phyloP scores from a whole-genome alignment of 2,797 vertebrate genomes.

The Acrocephalus scirpaceus region DNA sequence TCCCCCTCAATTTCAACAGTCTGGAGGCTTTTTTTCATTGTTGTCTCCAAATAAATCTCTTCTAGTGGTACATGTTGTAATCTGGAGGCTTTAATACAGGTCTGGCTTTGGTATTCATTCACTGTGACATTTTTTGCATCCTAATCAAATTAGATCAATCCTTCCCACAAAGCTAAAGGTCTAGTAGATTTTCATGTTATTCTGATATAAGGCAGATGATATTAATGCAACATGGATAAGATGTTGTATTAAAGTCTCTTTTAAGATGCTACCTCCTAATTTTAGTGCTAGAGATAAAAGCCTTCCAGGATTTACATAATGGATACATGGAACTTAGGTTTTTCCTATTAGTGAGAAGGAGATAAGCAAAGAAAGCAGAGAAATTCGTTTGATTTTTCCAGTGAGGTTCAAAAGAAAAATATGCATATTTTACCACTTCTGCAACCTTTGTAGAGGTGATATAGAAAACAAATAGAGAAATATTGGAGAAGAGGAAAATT shows the following conservation, averaged over 20 bases:
- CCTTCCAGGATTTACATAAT: conserved; percentile 22
- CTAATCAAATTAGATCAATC: conserved; percentile 17
- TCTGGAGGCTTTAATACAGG: not conserved
- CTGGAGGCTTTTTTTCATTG: conserved; percentile 9
- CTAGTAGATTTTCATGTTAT: not conserved
- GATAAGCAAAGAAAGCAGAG: not conserved
- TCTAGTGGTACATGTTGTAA: not conserved
- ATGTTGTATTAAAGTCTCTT: conserved; percentile 5
- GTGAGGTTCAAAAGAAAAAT: conserved; percentile 2
- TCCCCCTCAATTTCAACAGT: conserved; percentile 4
- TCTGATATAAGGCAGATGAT: not conserved
- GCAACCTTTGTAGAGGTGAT: not conserved
- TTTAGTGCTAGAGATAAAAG: conserved; percentile 37
- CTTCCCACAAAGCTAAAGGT: not conserved
- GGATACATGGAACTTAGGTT: not conserved
- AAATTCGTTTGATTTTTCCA: not conserved
- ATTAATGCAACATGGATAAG: not conserved
- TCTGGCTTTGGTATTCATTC: conserved; percentile 6
- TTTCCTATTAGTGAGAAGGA: not conserved
- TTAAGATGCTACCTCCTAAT: conserved; percentile 3
- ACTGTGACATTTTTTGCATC: not conserved
- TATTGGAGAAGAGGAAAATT: not conserved
- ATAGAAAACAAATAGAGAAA: not conserved
- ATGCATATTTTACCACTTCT: not conserved
- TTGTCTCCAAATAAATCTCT: conserved; percentile 16